Evolutionary conservation across 2,113 vertebrate species (phyloP).

Genomic region (Manacus vitellinus): DNA sequence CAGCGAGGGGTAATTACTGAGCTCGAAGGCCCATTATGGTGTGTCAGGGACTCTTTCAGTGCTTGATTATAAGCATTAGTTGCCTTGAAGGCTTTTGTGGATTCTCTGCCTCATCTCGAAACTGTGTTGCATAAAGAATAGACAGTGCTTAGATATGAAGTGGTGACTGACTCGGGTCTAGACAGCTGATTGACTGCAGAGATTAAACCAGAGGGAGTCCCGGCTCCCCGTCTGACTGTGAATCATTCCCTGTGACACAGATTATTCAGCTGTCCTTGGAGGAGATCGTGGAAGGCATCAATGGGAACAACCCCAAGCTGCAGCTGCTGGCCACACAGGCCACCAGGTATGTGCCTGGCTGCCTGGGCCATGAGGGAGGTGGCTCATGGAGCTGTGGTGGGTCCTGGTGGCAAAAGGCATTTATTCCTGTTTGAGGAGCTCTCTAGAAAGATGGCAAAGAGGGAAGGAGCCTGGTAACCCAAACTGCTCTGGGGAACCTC

Average conservation of each 20-base stretch:
- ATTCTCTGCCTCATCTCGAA: slow-evolving; percentile 46
- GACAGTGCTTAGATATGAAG: slow-evolving; percentile 21
- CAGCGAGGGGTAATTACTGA: neutral
- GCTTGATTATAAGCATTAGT: slow-evolving; percentile 29
- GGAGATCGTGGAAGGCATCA: slow-evolving; percentile 79
- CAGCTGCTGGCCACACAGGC: slow-evolving; percentile 83
- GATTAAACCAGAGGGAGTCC: slow-evolving; percentile 12
- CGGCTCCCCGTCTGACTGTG: neutral
- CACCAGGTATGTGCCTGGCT: slow-evolving; percentile 76
- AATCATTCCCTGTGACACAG: slow-evolving; percentile 67
- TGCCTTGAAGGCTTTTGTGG: slow-evolving; percentile 47
- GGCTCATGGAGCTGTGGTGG: neutral
- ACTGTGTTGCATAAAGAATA: slow-evolving; percentile 28
- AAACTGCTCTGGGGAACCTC: neutral
- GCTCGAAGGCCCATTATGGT: neutral
- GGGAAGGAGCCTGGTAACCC: neutral
- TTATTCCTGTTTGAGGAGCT: neutral
- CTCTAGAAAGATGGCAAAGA: neutral
- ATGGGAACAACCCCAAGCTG: slow-evolving; percentile 55
- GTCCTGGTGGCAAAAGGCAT: neutral
- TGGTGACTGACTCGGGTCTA: slow-evolving; percentile 36
- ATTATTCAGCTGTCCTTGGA: slow-evolving; percentile 53
- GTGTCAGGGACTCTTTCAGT: neutral
- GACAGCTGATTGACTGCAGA: neutral
- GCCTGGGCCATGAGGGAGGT: neutral